These are phyloP conservation scores for Proisotoma minuta DNA, from an alignment of 2,888 invertebrate species.

Conservation along the genomic window DNA sequence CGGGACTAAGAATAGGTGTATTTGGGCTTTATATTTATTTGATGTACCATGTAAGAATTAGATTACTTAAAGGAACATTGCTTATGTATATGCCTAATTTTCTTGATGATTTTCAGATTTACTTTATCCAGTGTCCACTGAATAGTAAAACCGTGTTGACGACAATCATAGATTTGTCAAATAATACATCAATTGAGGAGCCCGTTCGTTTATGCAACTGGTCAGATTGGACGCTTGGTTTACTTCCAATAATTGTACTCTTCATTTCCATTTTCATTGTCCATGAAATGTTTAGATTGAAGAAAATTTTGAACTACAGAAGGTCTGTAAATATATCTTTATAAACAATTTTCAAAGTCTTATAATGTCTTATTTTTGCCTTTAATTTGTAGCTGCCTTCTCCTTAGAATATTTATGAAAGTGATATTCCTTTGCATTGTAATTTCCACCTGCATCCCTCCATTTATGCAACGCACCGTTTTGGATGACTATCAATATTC, in stretches of 20 bases:
- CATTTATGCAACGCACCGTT: background rate
- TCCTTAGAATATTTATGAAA: background rate
- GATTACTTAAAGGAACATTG: background rate
- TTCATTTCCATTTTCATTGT: background rate
- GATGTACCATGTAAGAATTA: background rate
- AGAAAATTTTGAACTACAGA: too few species aligned
- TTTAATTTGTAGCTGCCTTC: too few species aligned
- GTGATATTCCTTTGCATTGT: background rate
- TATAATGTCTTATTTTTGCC: too few species aligned
- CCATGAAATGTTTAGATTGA: background rate
- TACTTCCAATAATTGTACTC: background rate
- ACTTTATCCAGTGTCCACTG: constrained; percentile 7
- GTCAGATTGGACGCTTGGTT: background rate
- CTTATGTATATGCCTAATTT: too few species aligned
- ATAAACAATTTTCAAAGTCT: too few species aligned
- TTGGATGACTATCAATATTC: background rate
- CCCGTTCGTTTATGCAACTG: too few species aligned
- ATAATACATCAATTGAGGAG: too few species aligned
- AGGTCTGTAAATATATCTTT: too few species aligned
- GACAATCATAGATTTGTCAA: background rate
- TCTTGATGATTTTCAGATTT: constrained; percentile 1
- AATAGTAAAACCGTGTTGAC: background rate
- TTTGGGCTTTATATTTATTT: background rate
- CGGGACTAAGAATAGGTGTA: background rate
- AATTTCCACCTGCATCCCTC: background rate